Conservation (phyloP, 2,797 vertebrate genomes). For the Sebastes kiyomatsui region DNA sequence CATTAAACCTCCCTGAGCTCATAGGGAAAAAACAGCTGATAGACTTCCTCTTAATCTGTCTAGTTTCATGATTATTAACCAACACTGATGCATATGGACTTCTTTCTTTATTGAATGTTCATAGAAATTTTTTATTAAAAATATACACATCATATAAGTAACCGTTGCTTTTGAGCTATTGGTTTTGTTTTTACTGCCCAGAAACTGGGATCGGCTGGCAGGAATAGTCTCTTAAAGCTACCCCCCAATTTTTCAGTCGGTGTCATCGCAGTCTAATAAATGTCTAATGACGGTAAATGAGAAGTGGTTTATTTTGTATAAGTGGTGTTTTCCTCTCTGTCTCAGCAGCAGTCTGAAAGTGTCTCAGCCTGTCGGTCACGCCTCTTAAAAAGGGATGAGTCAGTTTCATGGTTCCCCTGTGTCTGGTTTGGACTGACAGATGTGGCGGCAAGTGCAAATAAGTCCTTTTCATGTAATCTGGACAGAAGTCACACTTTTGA, state of each 20-base stretch:
- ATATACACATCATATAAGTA: background rate
- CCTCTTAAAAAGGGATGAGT: background rate
- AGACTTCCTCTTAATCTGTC: slow-evolving; percentile 27
- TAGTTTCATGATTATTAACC: background rate
- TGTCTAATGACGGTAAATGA: slow-evolving; percentile 6
- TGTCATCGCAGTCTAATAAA: background rate
- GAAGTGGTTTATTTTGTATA: background rate
- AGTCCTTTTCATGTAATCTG: background rate
- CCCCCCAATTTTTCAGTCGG: background rate
- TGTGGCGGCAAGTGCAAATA: background rate
- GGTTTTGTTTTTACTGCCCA: background rate
- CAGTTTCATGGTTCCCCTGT: slow-evolving; percentile 1
- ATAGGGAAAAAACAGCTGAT: slow-evolving; percentile 14
- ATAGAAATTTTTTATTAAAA: background rate
- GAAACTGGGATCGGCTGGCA: background rate
- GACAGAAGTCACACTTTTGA: background rate
- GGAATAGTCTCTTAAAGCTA: background rate
- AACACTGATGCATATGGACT: background rate
- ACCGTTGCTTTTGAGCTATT: background rate
- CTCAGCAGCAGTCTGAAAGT: background rate
- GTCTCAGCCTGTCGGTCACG: background rate
- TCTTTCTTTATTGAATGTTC: background rate
- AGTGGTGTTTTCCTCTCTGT: slow-evolving; percentile 36
- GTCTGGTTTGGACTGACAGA: background rate
- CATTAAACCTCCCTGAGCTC: slow-evolving; percentile 55